Base-by-base conservation (phyloP, 2,113 vertebrate species). In the Platycercus adscitus region DNA sequence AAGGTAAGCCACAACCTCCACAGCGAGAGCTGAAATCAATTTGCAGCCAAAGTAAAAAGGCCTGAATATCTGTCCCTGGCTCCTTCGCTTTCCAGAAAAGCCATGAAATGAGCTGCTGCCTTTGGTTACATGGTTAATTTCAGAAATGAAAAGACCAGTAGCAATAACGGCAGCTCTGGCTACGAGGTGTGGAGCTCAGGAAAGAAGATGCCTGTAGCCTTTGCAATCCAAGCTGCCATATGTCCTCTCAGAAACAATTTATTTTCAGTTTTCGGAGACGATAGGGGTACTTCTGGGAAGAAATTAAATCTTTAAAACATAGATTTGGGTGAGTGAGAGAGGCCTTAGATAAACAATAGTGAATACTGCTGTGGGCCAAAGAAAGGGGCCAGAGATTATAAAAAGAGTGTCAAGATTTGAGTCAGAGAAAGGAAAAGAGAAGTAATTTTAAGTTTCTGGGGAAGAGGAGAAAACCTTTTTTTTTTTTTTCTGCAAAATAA, bases 81-180 rank as follows among this genome's bases (percentile, higher is more conserved):
- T 90, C 44, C 82, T 91, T 84, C 0, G 0, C 49, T 89, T 89
- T 73, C 81, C 88, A 93, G 91, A 39, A 93, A 93, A 96, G 65
- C 89, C 89, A 92, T 89, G 89, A 95, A 96, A 96, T 93, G 76
- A 95, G 80, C 72, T 86, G 47, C 75, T 94, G 88, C 89, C 72
- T 94, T 89, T 93, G 90, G 94, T 96, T 94, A 94, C 70, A 65
- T 95, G 91, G 41, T 73, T 95, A 90, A 94, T 94, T 94, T 96
- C 81, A 91, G 79, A 88, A 95, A 91, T 77, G n/a, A 93, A 96
- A 91, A 83, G 76, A 95, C 68, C 71, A 68, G 47, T 18, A 88
- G 82, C 64, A 95, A 43, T 83, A 93, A 86, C 10, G 43, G 46
- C 6, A 0, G 90, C 1, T 1, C 47, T 1, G 17, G 63, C 29